Conservation (phyloP, 2,888 invertebrate species). For the Hanleya hanleyi region DNA sequence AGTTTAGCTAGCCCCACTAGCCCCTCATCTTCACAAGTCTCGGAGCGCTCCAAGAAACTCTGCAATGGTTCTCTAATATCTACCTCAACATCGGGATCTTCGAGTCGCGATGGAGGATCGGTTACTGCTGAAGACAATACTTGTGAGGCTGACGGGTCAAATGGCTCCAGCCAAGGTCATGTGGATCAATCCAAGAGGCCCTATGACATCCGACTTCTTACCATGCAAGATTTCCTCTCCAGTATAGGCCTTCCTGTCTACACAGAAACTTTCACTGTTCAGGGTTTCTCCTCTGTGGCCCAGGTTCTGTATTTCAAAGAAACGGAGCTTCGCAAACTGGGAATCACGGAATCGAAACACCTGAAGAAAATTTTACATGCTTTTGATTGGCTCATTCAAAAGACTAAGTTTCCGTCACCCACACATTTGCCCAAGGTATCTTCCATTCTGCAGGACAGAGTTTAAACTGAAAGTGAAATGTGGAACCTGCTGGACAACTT, state of each 20-base stretch:
- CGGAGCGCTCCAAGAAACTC: background rate
- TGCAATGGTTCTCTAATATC: background rate
- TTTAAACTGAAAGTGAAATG: background rate
- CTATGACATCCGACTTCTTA: conserved; percentile 68
- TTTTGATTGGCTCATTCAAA: conserved; percentile 52
- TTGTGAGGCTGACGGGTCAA: background rate
- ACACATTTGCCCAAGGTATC: background rate
- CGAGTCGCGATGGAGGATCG: background rate
- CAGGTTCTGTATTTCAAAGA: conserved; percentile 55
- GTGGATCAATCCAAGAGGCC: conserved; percentile 65
- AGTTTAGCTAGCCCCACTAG: background rate
- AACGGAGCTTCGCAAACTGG: conserved; percentile 54
- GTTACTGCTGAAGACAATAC: background rate
- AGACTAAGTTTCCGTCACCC: background rate
- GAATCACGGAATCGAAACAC: conserved; percentile 62
- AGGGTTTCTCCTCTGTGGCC: conserved; percentile 54
- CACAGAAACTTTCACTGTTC: conserved; percentile 42
- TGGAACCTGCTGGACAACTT: too few species aligned
- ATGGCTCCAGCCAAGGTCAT: conserved; percentile 62
- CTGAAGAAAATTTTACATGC: conserved; percentile 62
- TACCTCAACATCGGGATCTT: background rate
- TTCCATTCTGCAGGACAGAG: background rate
- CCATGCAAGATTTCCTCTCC: conserved; percentile 68
- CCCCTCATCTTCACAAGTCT: background rate
- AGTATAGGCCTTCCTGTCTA: conserved; percentile 73